Percentiles rank a stretch among this genome's conserved stretches.
These are phyloP conservation scores for Acyrthosiphon pisum DNA, from an alignment of 1,140 invertebrate species.

Conservation along the genomic window DNA sequence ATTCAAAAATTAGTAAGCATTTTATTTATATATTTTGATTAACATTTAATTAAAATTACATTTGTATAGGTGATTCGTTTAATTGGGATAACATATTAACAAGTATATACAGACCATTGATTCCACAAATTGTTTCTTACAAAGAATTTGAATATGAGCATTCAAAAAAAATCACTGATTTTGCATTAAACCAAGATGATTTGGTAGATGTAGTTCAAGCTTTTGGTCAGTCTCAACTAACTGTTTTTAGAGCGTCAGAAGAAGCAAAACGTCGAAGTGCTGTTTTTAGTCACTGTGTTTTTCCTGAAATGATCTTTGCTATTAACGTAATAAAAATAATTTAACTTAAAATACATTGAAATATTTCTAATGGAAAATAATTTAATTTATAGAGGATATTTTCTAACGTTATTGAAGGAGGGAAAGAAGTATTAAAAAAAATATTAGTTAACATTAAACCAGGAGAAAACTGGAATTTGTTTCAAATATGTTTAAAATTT, in stretches of 20 bases:
- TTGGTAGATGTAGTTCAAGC: constrained; percentile 51
- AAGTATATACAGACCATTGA: constrained; percentile 49
- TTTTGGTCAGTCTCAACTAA: constrained; percentile 41
- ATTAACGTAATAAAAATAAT: constrained; percentile 35
- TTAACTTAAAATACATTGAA: not conserved
- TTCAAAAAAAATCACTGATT: constrained; percentile 9
- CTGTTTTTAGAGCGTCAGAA: constrained; percentile 42
- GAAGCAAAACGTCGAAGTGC: constrained; percentile 51
- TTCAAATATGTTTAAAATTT: constrained; percentile 74
- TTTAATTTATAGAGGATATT: constrained; percentile 45
- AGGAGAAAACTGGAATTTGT: constrained; percentile 74
- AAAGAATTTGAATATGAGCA: constrained; percentile 50
- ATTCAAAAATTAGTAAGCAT: constrained; percentile 47
- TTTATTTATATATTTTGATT: not conserved
- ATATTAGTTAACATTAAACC: constrained; percentile 62
- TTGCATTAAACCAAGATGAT: constrained; percentile 27
- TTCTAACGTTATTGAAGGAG: constrained; percentile 39
- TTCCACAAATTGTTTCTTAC: constrained; percentile 48
- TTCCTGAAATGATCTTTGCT: constrained; percentile 39
- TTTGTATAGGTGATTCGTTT: constrained; percentile 38
- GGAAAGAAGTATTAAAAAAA: constrained; percentile 50
- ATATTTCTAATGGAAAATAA: not conserved
- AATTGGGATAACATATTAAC: constrained; percentile 37
- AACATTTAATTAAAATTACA: not conserved
- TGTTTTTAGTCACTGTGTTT: constrained; percentile 45